These are phyloP conservation scores for Microplitis mediator DNA, from an alignment of 1,140 invertebrate species.

Conservation along the genomic window DNA sequence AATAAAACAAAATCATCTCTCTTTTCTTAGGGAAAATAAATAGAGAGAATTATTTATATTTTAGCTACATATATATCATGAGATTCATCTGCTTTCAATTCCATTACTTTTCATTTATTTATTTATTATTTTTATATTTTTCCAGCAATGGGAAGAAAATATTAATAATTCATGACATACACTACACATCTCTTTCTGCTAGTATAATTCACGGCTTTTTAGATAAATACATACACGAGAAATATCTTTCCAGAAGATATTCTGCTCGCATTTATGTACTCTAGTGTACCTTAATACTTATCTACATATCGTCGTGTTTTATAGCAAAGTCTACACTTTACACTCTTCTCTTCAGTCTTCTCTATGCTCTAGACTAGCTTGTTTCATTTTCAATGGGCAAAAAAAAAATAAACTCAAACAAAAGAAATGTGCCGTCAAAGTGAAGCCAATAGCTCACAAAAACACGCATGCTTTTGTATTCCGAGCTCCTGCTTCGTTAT, in stretches of 20 bases:
- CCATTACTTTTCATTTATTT: conserved; percentile 55
- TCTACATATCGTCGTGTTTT: background rate
- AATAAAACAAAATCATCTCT: background rate
- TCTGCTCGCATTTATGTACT: background rate
- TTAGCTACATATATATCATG: too few relatives aligned
- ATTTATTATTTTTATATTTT: conserved; percentile 19
- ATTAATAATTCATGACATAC: conserved; percentile 51
- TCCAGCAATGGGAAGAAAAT: conserved; percentile 27
- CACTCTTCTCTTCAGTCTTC: background rate
- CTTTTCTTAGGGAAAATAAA: background rate
- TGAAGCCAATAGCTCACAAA: background rate
- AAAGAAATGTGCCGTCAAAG: background rate
- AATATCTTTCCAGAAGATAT: background rate
- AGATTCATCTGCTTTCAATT: conserved; percentile 35
- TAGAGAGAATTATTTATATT: background rate
- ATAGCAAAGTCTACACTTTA: background rate
- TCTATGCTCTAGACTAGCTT: background rate
- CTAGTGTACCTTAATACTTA: background rate
- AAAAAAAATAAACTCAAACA: background rate
- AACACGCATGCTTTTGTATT: background rate
- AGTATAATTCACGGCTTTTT: conserved; percentile 26
- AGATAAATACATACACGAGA: conserved; percentile 11
- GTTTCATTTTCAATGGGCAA: background rate
- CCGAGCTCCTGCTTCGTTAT: background rate
- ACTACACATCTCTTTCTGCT: background rate